Evolutionary conservation across 2,888 invertebrate genomes (phyloP).

Genomic region (Seladonia tumulorum): DNA sequence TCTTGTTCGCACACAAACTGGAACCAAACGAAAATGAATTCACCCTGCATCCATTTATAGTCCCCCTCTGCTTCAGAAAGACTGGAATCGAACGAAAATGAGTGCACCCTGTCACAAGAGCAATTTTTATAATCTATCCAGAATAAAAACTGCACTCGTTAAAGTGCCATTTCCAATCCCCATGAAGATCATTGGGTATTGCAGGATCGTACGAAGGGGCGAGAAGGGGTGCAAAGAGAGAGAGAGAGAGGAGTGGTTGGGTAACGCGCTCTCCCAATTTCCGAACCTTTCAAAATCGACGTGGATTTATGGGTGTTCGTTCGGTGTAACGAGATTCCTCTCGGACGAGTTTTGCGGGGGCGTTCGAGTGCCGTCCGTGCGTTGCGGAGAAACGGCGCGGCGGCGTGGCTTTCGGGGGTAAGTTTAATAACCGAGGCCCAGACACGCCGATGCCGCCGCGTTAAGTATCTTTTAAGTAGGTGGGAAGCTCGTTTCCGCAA

Average conservation of each 20-base stretch:
- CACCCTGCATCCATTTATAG: too few relatives aligned
- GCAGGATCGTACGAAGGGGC: conserved; percentile 12
- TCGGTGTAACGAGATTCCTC: conserved; percentile 71
- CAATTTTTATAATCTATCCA: not conserved
- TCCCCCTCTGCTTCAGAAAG: not conserved
- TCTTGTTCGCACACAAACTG: too few relatives aligned
- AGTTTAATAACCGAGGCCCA: conserved; percentile 53
- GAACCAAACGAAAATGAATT: too few relatives aligned
- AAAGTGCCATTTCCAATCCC: not conserved
- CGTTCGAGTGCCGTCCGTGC: conserved; percentile 35
- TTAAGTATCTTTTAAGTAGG: conserved; percentile 57
- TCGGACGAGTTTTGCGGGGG: conserved; percentile 58
- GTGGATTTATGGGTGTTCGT: conserved; percentile 70
- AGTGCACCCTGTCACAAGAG: not conserved
- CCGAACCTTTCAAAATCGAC: conserved; percentile 73
- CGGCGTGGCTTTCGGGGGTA: conserved; percentile 2
- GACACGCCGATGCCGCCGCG: conserved; percentile 12
- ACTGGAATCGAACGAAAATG: not conserved
- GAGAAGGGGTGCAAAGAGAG: conserved; percentile 2
- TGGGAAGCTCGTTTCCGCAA: conserved; percentile 22
- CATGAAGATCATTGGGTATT: conserved; percentile 21
- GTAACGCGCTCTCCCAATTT: conserved; percentile 70
- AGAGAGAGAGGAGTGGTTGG: not conserved
- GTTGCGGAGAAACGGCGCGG: conserved; percentile 34
- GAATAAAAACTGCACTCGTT: not conserved